A percentile compares a stretch with the other conserved stretches of the same genome.
Evolutionary conservation across 2,888 invertebrate genomes (phyloP).

Genomic region (Hydrotaea diabolus): DNA sequence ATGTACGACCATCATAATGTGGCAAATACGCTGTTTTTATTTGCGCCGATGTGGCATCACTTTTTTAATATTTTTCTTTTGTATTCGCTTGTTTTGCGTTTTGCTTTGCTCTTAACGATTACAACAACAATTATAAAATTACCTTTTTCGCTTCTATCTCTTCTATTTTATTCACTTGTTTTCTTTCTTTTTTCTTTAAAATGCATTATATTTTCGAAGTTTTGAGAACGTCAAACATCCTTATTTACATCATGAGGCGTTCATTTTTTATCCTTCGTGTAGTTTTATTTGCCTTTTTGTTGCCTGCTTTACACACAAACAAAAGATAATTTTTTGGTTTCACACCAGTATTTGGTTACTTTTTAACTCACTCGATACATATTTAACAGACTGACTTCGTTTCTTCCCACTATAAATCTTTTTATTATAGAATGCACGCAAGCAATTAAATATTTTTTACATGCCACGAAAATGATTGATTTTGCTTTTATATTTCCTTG

Average conservation of each 20-base stretch:
- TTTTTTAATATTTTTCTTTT: conserved; percentile 54
- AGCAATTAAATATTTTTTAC: neutral
- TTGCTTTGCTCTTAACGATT: conserved; percentile 57
- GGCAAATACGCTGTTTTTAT: neutral
- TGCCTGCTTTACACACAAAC: too few species aligned
- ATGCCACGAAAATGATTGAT: too few species aligned
- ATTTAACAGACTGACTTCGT: neutral
- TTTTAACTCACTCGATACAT: conserved; percentile 40
- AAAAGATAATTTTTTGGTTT: conserved; percentile 59
- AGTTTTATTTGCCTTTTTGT: conserved; percentile 21
- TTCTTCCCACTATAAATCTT: neutral
- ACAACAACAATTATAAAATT: conserved; percentile 62
- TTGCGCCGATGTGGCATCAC: conserved; percentile 49
- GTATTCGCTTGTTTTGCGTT: conserved; percentile 63
- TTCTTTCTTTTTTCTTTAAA: neutral
- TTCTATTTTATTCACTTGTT: conserved; percentile 63
- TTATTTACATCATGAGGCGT: conserved; percentile 1
- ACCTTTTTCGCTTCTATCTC: conserved; percentile 53
- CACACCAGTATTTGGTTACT: conserved; percentile 56
- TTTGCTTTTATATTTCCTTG: neutral
- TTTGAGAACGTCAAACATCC: neutral
- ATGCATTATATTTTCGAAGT: conserved; percentile 16
- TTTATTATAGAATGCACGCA: neutral
- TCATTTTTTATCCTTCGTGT: neutral
- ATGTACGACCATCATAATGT: neutral